These are phyloP conservation scores for Galeopsomyia nigrocyanea DNA, from an alignment of 2,888 invertebrate genomes.

Conservation along the genomic window DNA sequence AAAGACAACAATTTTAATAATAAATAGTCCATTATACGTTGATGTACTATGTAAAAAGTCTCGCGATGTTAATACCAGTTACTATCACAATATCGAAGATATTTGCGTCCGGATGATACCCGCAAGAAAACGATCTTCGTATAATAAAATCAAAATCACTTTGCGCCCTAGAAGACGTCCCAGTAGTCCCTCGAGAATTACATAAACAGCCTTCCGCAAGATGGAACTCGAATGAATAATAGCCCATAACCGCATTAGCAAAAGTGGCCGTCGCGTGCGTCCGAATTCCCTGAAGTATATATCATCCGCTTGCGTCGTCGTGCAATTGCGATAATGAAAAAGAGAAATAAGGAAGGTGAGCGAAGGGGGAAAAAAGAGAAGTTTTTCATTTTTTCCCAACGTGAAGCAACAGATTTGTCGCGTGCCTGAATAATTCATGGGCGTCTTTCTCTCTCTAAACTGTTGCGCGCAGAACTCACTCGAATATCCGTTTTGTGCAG, in stretches of 20 bases:
- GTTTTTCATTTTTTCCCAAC: conserved; percentile 1
- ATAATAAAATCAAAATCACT: too few relatives aligned
- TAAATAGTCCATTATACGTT: too few relatives aligned
- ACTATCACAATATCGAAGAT: too few relatives aligned
- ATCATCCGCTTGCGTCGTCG: conserved; percentile 1
- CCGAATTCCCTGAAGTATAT: conserved; percentile 27
- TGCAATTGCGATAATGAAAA: conserved; percentile 42
- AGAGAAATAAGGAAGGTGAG: conserved; percentile 14
- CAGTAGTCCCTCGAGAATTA: conserved; percentile 29
- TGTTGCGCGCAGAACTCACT: conserved; percentile 24
- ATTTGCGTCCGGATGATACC: too few relatives aligned
- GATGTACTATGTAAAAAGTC: too few relatives aligned
- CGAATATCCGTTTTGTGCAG: conserved; percentile 16
- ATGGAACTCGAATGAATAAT: conserved; percentile 34
- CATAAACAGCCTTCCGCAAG: conserved; percentile 11
- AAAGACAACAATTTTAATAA: too few relatives aligned
- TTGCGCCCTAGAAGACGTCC: too few relatives aligned
- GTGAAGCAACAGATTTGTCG: conserved; percentile 52
- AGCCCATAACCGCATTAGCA: conserved; percentile 22
- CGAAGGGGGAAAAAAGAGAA: not conserved
- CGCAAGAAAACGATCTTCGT: too few relatives aligned
- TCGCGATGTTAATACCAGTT: too few relatives aligned
- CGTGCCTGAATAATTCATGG: conserved; percentile 54
- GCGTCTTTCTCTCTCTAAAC: conserved; percentile 29
- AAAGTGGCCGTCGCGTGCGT: not conserved